A percentile compares a stretch with the other conserved stretches of the same genome.
Evolutionary conservation across 1,140 invertebrate genomes (phyloP).

Genomic region (Brachionus calyciflorus): DNA sequence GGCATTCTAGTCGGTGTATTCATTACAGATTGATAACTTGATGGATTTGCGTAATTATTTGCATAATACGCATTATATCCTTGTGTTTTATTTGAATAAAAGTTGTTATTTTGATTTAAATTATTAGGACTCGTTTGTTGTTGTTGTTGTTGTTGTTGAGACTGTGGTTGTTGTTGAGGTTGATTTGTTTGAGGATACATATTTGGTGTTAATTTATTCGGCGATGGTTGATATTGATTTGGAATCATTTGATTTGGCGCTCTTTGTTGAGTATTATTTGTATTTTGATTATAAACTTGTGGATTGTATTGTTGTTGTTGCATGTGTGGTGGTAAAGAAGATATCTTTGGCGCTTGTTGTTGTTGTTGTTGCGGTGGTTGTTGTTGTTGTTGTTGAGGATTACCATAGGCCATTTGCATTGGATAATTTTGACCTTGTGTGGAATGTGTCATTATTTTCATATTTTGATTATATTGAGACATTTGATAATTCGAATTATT

Average conservation of each 20-base stretch:
- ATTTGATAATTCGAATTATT: no score
- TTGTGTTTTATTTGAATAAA: background rate
- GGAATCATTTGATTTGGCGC: slow-evolving; percentile 4
- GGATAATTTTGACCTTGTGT: background rate
- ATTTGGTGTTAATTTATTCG: slow-evolving; percentile 3
- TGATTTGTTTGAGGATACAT: background rate
- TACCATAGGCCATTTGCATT: background rate
- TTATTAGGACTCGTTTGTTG: slow-evolving; percentile 3
- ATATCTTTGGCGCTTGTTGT: background rate
- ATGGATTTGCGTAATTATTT: background rate
- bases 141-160: background rate
- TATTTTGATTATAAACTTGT: background rate
- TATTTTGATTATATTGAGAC: no score
- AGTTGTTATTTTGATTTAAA: background rate
- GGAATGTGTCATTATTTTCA: slow-evolving; percentile 12
- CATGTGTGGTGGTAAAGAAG: background rate
- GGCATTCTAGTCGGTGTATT: background rate
- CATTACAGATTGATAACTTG: background rate
- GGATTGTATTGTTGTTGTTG: slow-evolving; percentile 13
- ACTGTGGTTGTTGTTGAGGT: background rate
- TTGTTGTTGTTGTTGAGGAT: background rate
- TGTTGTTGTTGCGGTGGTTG: background rate
- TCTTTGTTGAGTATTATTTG: background rate
- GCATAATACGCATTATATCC: background rate
- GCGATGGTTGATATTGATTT: slow-evolving; percentile 22